Evolutionary conservation across 1,140 invertebrate species (phyloP).

Genomic region (Tetranychus cinnabarinus): DNA sequence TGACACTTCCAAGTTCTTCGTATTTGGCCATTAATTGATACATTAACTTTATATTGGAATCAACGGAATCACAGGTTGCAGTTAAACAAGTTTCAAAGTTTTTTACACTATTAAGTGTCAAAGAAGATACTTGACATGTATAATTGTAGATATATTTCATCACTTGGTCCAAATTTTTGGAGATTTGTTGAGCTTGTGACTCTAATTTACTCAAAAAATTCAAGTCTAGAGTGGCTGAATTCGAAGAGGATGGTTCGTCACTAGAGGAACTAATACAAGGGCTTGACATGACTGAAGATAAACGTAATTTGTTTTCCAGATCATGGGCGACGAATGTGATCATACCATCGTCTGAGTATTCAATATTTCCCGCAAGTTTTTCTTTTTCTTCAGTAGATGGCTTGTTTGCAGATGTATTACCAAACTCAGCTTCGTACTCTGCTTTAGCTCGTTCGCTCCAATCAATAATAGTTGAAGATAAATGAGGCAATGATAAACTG

Average conservation of each 20-base stretch:
- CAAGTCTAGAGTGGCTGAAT: neutral
- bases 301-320: neutral
- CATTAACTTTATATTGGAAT: conserved; percentile 3
- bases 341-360: neutral
- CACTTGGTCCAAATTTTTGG: neutral
- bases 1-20: neutral
- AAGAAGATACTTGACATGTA: neutral
- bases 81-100: neutral
- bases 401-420: neutral
- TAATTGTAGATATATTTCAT: neutral
- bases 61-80: conserved; percentile 3
- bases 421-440: neutral
- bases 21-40: conserved; percentile 5
- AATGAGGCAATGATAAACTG: conserved; percentile 3
- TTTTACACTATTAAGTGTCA: conserved; percentile 1
- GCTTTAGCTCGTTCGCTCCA: conserved; percentile 1
- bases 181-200: neutral
- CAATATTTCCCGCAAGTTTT: neutral
- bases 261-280: neutral
- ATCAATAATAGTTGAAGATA: conserved; percentile 2
- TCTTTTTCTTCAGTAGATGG: neutral
- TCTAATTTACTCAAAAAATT: neutral
- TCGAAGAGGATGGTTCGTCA: neutral
- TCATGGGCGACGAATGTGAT: neutral
- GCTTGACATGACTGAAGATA: neutral